Evolutionary conservation across 2,113 vertebrate genomes (phyloP).

Genomic region (Porphyrio hochstetteri): DNA sequence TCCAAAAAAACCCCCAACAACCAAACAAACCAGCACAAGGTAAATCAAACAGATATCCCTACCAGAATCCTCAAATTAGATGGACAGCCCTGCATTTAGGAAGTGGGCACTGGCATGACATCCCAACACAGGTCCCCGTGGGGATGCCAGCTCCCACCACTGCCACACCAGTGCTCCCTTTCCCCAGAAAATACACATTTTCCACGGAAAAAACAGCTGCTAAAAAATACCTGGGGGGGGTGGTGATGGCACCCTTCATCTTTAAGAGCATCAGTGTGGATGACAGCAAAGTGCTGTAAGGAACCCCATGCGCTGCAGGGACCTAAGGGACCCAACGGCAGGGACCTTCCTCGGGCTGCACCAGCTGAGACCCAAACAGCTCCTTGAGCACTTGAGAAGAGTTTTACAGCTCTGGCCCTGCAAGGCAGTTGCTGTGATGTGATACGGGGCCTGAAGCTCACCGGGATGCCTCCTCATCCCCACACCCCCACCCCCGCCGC

Average conservation of each 20-base stretch:
- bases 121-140: accelerated
- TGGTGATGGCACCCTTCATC: neutral
- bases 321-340: accelerated
- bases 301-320: accelerated
- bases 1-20: neutral
- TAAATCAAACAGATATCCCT: neutral
- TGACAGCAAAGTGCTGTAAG: neutral
- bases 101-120: too few relatives aligned
- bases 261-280: neutral
- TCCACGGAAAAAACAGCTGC: neutral
- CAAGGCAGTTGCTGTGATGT: accelerated
- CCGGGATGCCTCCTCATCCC: neutral
- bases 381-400: neutral
- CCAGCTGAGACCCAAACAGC: neutral
- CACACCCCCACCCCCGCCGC: neutral
- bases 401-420: neutral
- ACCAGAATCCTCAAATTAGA: neutral
- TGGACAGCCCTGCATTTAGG: neutral
- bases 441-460: neutral
- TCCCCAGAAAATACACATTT: neutral
- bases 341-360: neutral
- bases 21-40: neutral
- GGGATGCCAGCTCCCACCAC: neutral
- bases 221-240: neutral
- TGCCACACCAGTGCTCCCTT: neutral